Conservation (phyloP, 2,888 invertebrate genomes). For the Cylindroiulus punctatus region DNA sequence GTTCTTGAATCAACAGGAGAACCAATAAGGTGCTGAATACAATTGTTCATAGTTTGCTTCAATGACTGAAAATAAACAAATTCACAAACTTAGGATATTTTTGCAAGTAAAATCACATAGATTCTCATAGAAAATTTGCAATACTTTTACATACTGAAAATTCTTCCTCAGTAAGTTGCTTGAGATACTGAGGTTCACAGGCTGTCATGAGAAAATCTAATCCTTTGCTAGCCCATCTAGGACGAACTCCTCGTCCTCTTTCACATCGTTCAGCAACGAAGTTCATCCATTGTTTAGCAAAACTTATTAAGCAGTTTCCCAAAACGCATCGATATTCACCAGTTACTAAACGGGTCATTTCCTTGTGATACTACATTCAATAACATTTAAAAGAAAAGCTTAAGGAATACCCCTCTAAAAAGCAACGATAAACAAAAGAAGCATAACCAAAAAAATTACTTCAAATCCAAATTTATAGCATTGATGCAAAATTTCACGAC, state of each 20-base stretch:
- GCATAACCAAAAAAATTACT: conserved; percentile 65
- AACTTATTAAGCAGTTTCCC: conserved; percentile 73
- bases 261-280: conserved; percentile 88
- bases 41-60: conserved; percentile 82
- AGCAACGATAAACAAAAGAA: not conserved
- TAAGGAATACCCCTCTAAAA: not conserved
- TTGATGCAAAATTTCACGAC: conserved; percentile 82
- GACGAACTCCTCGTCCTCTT: conserved; percentile 80
- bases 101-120: not conserved
- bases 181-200: conserved; percentile 84
- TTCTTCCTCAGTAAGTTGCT: conserved; percentile 78
- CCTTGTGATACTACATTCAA: conserved; percentile 71
- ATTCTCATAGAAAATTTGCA: not conserved
- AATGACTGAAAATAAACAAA: conserved; percentile 68
- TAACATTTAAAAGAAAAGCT: conserved; percentile 56
- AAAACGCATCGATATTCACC: conserved; percentile 67
- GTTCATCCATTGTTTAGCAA: conserved; percentile 87
- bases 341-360: conserved; percentile 75
- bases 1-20: conserved; percentile 66
- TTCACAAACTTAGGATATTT: not conserved
- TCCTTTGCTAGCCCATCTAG: conserved; percentile 90
- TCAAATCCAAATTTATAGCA: conserved; percentile 92
- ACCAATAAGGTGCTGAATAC: conserved; percentile 87
- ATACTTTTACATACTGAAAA: conserved; percentile 73
- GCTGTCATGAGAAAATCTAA: conserved; percentile 86